These are phyloP conservation scores for Umimayanthus kanabou DNA, from an alignment of 92 coral and sea anemone genomes.

Conservation along the genomic window DNA sequence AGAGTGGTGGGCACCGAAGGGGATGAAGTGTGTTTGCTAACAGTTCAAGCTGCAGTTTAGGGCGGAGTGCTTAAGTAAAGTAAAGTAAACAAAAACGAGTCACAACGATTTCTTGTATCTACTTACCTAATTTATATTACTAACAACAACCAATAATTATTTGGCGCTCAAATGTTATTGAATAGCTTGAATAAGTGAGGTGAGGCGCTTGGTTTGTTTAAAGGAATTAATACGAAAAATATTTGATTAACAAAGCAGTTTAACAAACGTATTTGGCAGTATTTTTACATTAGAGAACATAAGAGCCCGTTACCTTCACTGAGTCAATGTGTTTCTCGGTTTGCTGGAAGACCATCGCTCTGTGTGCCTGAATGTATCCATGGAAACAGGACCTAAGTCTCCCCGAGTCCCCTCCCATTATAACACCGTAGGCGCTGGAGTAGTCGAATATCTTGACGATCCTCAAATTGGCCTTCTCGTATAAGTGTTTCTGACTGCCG, in stretches of 20 bases:
- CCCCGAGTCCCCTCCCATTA: conserved; percentile 61
- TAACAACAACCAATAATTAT: background rate
- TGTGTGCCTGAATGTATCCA: conserved; percentile 49
- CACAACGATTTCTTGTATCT: too few relatives aligned
- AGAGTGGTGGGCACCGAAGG: too few relatives aligned
- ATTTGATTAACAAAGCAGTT: background rate
- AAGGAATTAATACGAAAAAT: background rate
- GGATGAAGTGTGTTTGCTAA: too few relatives aligned
- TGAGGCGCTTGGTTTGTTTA: too few relatives aligned
- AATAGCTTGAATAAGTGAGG: background rate
- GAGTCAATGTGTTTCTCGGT: conserved; percentile 32
- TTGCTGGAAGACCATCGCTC: conserved; percentile 45
- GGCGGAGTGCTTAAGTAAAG: too few relatives aligned
- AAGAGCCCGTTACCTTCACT: conserved; percentile 42
- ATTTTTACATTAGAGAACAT: background rate
- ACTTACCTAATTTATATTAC: too few relatives aligned
- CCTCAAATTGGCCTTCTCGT: conserved; percentile 50
- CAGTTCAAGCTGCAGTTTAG: too few relatives aligned
- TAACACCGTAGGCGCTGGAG: conserved; percentile 66
- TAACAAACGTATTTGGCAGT: background rate
- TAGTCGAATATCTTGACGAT: conserved; percentile 48
- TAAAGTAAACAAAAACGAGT: too few relatives aligned
- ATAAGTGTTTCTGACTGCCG: conserved; percentile 55
- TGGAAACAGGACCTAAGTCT: conserved; percentile 52
- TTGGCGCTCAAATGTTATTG: too few relatives aligned